Conservation (phyloP, 2,797 vertebrate genomes). For the Scomberomorus guttatus region DNA sequence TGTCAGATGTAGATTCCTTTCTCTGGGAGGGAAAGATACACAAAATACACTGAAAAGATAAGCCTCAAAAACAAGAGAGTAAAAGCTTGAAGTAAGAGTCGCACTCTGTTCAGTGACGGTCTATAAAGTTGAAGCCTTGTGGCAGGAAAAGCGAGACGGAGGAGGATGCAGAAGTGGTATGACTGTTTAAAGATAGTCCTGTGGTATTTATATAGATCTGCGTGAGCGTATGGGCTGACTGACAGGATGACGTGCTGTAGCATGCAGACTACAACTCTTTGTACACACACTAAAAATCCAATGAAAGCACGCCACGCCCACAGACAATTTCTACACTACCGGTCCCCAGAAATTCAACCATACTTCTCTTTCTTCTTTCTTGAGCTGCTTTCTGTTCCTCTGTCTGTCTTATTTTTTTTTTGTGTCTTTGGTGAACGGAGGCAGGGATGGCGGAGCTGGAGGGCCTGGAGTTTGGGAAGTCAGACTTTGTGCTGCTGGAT, state of each 20-base stretch:
- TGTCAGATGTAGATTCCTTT: constrained; percentile 19
- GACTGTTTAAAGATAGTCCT: constrained; percentile 72
- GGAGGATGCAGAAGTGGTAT: constrained; percentile 72
- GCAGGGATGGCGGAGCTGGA: constrained; percentile 91
- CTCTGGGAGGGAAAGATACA: constrained; percentile 13
- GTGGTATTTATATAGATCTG: constrained; percentile 58
- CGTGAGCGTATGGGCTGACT: constrained; percentile 44
- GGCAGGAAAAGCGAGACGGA: constrained; percentile 66
- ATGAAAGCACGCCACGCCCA: constrained; percentile 74
- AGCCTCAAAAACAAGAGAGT: not conserved
- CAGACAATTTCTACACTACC: constrained; percentile 42
- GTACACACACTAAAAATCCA: constrained; percentile 63
- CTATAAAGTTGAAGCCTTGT: constrained; percentile 19
- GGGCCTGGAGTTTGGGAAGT: constrained; percentile 92
- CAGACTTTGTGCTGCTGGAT: constrained; percentile 94
- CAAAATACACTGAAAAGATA: not conserved
- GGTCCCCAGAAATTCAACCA: constrained; percentile 42
- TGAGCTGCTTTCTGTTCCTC: constrained; percentile 60
- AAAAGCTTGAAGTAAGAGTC: not conserved
- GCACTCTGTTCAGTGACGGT: not conserved
- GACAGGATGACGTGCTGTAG: constrained; percentile 80
- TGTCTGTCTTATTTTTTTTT: not conserved
- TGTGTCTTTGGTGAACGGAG: constrained; percentile 20
- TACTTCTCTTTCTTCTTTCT: constrained; percentile 73
- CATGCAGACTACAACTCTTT: constrained; percentile 73